Evolutionary conservation across 2,888 invertebrate genomes (phyloP).

Genomic region (Rotaria macrura): DNA sequence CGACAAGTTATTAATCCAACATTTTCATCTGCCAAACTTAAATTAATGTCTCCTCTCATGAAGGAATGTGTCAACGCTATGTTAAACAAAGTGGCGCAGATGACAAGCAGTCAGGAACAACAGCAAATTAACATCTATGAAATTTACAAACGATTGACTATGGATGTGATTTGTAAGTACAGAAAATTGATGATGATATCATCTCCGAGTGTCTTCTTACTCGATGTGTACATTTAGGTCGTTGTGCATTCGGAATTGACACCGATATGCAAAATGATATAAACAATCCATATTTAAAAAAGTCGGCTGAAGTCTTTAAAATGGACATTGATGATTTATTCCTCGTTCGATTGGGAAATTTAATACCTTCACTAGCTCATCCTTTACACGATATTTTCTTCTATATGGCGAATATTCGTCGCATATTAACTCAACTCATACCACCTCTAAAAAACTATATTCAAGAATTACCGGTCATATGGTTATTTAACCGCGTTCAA

Average conservation of each 20-base stretch:
- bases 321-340: background rate
- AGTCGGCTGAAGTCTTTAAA: background rate
- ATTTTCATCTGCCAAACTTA: background rate
- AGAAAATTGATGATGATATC: too few relatives aligned
- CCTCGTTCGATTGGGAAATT: background rate
- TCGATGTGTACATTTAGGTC: too few relatives aligned
- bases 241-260: constrained; percentile 1
- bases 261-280: background rate
- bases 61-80: background rate
- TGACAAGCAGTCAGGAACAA: too few relatives aligned
- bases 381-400: background rate
- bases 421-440: background rate
- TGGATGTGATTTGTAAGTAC: background rate
- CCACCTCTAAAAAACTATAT: background rate
- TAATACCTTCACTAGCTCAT: too few relatives aligned
- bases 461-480: background rate
- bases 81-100: background rate
- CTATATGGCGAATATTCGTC: background rate
- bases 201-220: too few relatives aligned
- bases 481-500: background rate
- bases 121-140: background rate
- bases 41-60: background rate
- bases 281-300: background rate
- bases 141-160: background rate
- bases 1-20: constrained; percentile 7